phyloP scores from a whole-genome alignment of 2,113 vertebrate species.

The Holacanthus passer region DNA sequence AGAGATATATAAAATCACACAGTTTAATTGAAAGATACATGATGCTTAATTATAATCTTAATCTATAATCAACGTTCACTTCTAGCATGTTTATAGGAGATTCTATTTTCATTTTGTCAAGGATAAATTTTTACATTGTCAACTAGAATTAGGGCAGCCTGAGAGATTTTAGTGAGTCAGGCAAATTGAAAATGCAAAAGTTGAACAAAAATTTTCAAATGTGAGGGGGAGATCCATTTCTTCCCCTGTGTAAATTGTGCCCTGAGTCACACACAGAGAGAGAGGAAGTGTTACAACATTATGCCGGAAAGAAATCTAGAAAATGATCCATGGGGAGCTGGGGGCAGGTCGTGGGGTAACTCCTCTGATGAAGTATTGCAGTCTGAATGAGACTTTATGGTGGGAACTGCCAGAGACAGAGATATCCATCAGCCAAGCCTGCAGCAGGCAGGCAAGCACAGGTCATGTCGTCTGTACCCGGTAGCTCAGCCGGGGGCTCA shows the following conservation, averaged over 20 bases:
- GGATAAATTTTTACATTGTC: not conserved
- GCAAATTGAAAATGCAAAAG: not conserved
- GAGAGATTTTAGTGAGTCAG: not conserved
- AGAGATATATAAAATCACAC: too few relatives aligned
- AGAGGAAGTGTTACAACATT: conserved; percentile 44
- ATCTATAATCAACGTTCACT: not conserved
- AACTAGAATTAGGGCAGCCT: not conserved
- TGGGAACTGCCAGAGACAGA: conserved; percentile 65
- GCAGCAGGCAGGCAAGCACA: conserved; percentile 47
- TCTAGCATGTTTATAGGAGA: not conserved
- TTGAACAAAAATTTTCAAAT: not conserved
- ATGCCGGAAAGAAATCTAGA: conserved; percentile 36
- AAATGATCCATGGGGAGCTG: conserved; percentile 28
- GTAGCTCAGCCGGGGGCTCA: conserved; percentile 49
- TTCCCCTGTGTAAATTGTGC: not conserved
- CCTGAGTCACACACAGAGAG: conserved; percentile 3
- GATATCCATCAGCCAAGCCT: conserved; percentile 66
- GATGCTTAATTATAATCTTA: not conserved
- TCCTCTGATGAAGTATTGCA: conserved; percentile 36
- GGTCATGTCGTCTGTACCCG: conserved; percentile 52
- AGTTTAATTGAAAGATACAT: not conserved
- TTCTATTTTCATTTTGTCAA: not conserved
- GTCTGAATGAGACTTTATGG: conserved; percentile 53
- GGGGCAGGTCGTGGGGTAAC: conserved; percentile 29
- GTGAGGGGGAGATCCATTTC: not conserved